phyloP scores from a whole-genome alignment of 2,113 vertebrate genomes.

The Prochilodus magdalenae region DNA sequence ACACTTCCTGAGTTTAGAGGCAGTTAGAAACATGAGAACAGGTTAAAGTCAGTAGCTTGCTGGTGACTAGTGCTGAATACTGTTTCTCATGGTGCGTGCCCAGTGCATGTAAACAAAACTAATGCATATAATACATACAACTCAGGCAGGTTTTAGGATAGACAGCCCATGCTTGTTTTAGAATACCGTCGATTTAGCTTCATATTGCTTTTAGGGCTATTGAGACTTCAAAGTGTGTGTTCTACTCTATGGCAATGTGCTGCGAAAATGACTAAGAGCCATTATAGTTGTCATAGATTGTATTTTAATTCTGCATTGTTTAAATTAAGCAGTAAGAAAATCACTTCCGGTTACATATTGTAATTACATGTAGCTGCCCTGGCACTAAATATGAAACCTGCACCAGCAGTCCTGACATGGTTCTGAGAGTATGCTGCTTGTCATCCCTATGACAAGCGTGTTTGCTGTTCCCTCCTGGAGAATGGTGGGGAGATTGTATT shows the following conservation, averaged over 20 bases:
- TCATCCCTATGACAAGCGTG: slow-evolving; percentile 15
- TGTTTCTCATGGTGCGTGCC: too few species aligned
- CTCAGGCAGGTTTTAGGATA: not conserved
- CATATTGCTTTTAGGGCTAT: not conserved
- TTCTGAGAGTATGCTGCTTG: slow-evolving; percentile 15
- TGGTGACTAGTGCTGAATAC: too few species aligned
- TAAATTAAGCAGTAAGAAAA: not conserved
- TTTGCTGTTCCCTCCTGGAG: slow-evolving; percentile 11
- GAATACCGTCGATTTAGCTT: not conserved
- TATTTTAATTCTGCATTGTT: not conserved
- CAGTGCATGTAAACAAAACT: too few species aligned
- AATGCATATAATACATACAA: not conserved
- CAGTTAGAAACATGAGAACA: too few species aligned
- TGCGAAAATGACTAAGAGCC: slow-evolving; percentile 5
- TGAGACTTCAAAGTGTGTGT: not conserved
- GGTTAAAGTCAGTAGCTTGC: too few species aligned
- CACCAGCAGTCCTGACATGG: not conserved
- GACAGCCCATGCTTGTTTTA: not conserved
- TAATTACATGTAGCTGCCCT: not conserved
- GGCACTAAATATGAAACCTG: not conserved
- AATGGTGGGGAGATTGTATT: slow-evolving; percentile 46
- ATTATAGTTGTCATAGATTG: not conserved
- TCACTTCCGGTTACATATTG: not conserved
- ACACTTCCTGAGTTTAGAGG: too few species aligned
- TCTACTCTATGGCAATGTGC: not conserved